A percentile compares a stretch with the other conserved stretches of the same genome.
These are phyloP conservation scores for Amphilophus citrinellus DNA, from an alignment of 2,113 vertebrate genomes.

Conservation along the genomic window DNA sequence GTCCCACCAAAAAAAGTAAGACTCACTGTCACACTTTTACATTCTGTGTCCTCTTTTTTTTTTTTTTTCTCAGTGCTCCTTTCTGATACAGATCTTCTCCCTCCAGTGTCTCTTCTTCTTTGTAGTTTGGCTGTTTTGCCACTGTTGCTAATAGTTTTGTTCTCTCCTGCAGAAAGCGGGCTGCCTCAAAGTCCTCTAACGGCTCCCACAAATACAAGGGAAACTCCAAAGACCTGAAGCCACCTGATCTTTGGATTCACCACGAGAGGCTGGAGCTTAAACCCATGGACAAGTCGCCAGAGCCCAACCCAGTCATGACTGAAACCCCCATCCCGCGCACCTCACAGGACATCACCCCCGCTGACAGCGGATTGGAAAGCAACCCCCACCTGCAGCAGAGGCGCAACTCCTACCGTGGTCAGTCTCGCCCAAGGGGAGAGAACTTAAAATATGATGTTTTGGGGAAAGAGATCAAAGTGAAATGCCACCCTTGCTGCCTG, in stretches of 20 bases:
- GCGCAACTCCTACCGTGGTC: conserved; percentile 96
- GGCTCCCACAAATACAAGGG: conserved; percentile 98
- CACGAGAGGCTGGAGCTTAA: conserved; percentile 97
- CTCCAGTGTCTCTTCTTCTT: neutral
- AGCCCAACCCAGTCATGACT: conserved; percentile 96
- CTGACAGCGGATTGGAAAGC: conserved; percentile 89
- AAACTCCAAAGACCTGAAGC: conserved; percentile 97
- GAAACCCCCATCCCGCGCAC: conserved; percentile 96
- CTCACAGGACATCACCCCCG: conserved; percentile 96
- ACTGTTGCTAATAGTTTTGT: neutral
- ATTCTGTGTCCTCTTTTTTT: neutral
- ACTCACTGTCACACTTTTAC: neutral
- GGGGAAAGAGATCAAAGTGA: conserved; percentile 38
- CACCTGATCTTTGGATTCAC: conserved; percentile 98
- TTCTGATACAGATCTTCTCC: neutral
- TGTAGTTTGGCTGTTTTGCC: neutral
- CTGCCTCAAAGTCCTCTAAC: conserved; percentile 94
- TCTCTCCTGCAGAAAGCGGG: conserved; percentile 87
- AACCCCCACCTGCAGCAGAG: conserved; percentile 91
- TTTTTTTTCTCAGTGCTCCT: neutral
- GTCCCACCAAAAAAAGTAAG: conserved; percentile 97
- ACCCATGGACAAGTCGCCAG: conserved; percentile 97
- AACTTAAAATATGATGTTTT: conserved; percentile 18
- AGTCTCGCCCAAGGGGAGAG: conserved; percentile 32
- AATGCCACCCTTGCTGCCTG: conserved; percentile 14